These are phyloP conservation scores for Ameiurus melas DNA, from an alignment of 2,113 vertebrate genomes.

Conservation along the genomic window DNA sequence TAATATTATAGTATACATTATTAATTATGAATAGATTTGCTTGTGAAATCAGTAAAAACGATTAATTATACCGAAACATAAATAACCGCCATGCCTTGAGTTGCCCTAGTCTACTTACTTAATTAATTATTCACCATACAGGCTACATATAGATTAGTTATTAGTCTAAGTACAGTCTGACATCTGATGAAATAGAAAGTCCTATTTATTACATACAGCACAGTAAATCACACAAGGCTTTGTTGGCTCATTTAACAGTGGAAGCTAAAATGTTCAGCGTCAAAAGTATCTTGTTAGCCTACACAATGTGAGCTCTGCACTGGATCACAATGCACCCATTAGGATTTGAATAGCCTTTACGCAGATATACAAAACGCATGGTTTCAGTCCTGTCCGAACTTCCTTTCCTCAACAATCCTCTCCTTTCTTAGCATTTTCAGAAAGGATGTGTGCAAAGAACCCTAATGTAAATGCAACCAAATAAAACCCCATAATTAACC, in stretches of 20 bases:
- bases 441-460: constrained; percentile 69
- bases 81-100: neutral
- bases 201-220: neutral
- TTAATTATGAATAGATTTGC: neutral
- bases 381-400: constrained; percentile 63
- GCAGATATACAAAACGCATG: constrained; percentile 65
- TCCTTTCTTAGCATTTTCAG: constrained; percentile 62
- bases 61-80: neutral
- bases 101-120: neutral
- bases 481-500: constrained; percentile 67
- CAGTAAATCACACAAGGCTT: neutral
- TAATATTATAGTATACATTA: too few species aligned
- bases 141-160: neutral
- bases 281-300: constrained; percentile 18
- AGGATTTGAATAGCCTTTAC: constrained; percentile 69
- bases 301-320: constrained; percentile 49
- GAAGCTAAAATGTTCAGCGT: neutral
- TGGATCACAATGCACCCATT: constrained; percentile 17
- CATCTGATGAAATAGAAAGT: neutral
- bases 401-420: constrained; percentile 67
- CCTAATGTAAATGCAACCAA: constrained; percentile 76
- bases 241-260: neutral
- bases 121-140: neutral
- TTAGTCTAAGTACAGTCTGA: neutral
- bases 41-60: neutral